Evolutionary conservation across 2,113 vertebrate species (phyloP), one percentile per base, ranked within the genome.

Genomic region (Nothoprocta perdicaria): DNA sequence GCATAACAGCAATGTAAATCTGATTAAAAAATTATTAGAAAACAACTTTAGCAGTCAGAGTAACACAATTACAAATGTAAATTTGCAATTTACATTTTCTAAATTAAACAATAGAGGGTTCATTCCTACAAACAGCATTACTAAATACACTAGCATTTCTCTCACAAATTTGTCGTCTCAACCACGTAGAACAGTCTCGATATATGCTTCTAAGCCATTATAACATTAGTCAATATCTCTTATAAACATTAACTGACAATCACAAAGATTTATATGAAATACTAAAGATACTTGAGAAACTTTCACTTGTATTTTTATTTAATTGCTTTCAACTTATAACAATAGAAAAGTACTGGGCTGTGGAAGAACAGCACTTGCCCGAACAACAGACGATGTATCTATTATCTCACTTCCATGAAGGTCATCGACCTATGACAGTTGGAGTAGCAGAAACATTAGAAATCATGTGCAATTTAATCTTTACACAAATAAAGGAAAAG

Each of bases 401-500:
- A 99, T 99, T 99, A 99, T 99, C 98, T 98, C 97, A 97, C 96
- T 95, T 91, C 96, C 98, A 86, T 83, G 97, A 97, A 98, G 99
- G 99, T 99, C 98, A 96, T 53, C 78, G 98, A 99, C 99, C 99
- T 98, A 96, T 98, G 98, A 98, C 98, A 98, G 98, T 97, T 86
- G 77, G 96, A 97, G 97, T 96, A 96, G 98, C 97, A 95, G 97
- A 98, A 97, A 98, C 98, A 98, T 98, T 98, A 98, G 98, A 98
- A 98, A 98, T 98, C 98, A 98, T 98, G 98, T 98, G 99, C 98
- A 99, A 98, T 99, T 99, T 99, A 99, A 99, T 99, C 98, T 99
- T 98, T 98, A 97, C 98, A 98, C 98, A 98, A 99, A 99, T 98
- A 98, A 98, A 98, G 98, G 97, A 88, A 97, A 97, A 98, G 98